Evolutionary conservation across 2,113 vertebrate species (phyloP).

Genomic region (Marmota flaviventris): DNA sequence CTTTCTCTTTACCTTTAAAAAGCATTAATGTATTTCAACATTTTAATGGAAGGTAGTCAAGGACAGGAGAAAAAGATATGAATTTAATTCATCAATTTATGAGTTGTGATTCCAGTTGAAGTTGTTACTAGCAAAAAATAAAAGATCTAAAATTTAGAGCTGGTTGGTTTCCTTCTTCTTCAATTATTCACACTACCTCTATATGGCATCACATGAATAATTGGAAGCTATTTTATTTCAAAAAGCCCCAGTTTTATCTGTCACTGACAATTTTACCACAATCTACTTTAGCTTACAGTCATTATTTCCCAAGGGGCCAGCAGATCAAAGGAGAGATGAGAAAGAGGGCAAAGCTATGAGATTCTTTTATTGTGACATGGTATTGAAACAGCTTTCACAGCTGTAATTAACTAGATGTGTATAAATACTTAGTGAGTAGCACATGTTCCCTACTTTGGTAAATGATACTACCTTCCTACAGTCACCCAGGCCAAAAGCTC

Average conservation of each 20-base stretch:
- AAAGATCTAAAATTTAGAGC: background rate
- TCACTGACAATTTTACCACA: conserved; percentile 11
- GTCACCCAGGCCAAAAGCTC: background rate
- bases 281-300: background rate
- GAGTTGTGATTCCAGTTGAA: conserved; percentile 32
- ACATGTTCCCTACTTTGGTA: background rate
- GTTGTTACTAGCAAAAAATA: conserved; percentile 28
- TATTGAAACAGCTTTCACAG: background rate
- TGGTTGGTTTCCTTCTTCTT: background rate
- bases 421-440: background rate
- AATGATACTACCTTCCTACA: background rate
- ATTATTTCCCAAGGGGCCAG: conserved; percentile 49
- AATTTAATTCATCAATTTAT: conserved; percentile 68
- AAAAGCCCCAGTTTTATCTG: conserved; percentile 61
- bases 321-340: conserved; percentile 22
- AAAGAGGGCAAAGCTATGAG: background rate
- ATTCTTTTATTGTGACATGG: conserved; percentile 47
- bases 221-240: conserved; percentile 50
- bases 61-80: background rate
- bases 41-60: conserved; percentile 54
- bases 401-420: background rate
- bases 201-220: conserved; percentile 14
- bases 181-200: conserved; percentile 16
- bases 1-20: background rate
- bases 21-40: conserved; percentile 53